A percentile compares a stretch with the other conserved stretches of the same genome.
Conservation (phyloP, 2,888 invertebrate genomes). For the Ichneumon xanthorius region DNA sequence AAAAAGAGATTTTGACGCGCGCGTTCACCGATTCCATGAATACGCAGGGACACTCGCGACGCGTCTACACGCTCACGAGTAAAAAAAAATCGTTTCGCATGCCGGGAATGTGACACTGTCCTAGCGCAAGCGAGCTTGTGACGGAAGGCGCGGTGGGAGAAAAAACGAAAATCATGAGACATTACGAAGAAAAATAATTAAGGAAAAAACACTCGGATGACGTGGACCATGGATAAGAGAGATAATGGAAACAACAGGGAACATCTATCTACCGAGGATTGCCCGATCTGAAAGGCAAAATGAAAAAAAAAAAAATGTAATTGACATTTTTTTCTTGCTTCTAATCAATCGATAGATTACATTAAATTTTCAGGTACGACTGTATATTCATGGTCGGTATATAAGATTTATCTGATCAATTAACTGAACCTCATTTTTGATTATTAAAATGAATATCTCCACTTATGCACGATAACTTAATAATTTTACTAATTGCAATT, state of each 20-base stretch:
- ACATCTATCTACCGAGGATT: not conserved
- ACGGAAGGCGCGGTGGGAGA: constrained; percentile 7
- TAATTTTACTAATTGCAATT: no score
- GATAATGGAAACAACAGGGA: constrained; percentile 26
- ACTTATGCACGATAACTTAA: no score
- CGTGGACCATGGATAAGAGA: not conserved
- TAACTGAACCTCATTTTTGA: no score
- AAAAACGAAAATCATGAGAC: constrained; percentile 26
- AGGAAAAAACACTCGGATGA: not conserved
- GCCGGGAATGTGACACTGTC: constrained; percentile 4
- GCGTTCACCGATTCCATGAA: constrained; percentile 49
- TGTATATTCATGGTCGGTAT: no score
- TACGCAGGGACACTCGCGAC: constrained; percentile 39
- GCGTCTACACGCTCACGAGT: constrained; percentile 24
- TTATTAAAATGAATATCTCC: no score
- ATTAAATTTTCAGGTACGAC: no score
- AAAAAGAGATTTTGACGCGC: constrained; percentile 2
- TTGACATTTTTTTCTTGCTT: not conserved
- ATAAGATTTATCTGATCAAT: no score
- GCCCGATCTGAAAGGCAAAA: not conserved
- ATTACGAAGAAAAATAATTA: not conserved
- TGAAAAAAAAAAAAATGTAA: not conserved
- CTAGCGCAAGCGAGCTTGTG: constrained; percentile 31
- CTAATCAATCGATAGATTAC: not conserved
- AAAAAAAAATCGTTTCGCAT: constrained; percentile 50